Conservation (phyloP, 2,797 vertebrate species). For the Fistularia commersonii region DNA sequence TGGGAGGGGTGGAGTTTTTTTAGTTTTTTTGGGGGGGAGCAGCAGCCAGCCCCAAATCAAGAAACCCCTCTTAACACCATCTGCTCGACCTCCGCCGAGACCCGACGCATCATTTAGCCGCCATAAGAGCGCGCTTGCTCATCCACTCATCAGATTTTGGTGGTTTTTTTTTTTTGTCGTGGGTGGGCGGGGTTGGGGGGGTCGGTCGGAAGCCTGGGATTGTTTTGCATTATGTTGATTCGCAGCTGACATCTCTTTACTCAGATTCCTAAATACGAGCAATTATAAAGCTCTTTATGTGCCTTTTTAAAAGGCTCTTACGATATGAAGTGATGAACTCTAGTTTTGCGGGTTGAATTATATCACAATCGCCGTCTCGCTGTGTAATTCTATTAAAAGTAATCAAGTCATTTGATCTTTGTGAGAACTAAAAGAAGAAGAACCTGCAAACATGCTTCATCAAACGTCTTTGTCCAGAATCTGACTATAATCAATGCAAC, state of each 20-base stretch:
- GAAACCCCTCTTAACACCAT: conserved; percentile 75
- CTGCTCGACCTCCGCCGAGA: conserved; percentile 67
- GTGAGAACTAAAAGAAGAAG: too few species aligned
- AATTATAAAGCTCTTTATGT: too few species aligned
- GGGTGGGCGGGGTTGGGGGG: background rate
- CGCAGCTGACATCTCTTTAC: background rate
- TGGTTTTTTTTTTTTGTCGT: too few species aligned
- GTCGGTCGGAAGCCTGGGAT: conserved; percentile 8
- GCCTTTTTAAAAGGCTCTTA: too few species aligned
- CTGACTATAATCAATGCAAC: conserved; percentile 21
- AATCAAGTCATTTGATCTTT: too few species aligned
- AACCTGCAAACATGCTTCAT: conserved; percentile 1
- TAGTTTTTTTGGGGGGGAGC: too few species aligned
- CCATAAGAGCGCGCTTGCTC: conserved; percentile 36
- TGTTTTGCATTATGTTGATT: conserved; percentile 9
- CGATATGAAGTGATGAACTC: too few species aligned
- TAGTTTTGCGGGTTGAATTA: too few species aligned
- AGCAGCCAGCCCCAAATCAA: conserved; percentile 69
- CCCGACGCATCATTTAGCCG: conserved; percentile 49
- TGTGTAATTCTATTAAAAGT: too few species aligned
- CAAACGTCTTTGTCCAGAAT: background rate
- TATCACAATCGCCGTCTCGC: too few species aligned
- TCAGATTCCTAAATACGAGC: too few species aligned
- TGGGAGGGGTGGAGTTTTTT: conserved; percentile 67
- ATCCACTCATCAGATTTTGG: conserved; percentile 40